Evolutionary conservation across 1,140 invertebrate species (phyloP), one percentile per base, ranked within the genome.

Genomic region (Drosophila parabipectinata): DNA sequence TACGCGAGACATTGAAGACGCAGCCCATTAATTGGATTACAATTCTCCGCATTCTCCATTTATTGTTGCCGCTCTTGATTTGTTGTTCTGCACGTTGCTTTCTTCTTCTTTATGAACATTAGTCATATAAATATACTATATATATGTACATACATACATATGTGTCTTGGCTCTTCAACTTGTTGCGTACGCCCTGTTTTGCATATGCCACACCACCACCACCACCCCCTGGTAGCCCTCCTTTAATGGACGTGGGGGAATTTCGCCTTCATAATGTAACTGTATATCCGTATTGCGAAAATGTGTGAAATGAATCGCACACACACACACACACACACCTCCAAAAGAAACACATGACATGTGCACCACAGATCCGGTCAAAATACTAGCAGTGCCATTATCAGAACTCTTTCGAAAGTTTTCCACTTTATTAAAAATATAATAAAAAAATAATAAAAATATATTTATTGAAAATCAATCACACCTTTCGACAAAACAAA

Each of bases 1-100:
- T 47, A 56, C 18, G 37, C 37, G 52, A 67, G 58, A 61, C 62
- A 78, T 80, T 71, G 75, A 72, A 71, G 68, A 52, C 47, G 73
- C 66, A 60, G 51, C 32, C 58, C 73, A 87, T 73, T 87, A 84
- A 84, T 84, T 84, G 81, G 82, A 84, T 84, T 84, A 87, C 67
- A 85, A 85, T 71, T 71, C 67, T 75, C 34, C 54, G 72, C 72
- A 53, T 66, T 75, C 66, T 66, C 53, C 62, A 44, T 39, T 51
- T 71, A 39, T 59, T 75, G 37, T 26, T 28, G 26, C 5, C 6
- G 5, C 1, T 60, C n/a, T 37, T 63, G 34, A 21, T 51, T 75
- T 39, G 18, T 53, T 41, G 41, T 80, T 60, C 41, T 56, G 50
- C 77, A 77, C 67, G 58, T 74, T 82, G 79, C 44, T 61, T 50